Percentiles rank a stretch among this genome's conserved stretches.
Conservation (phyloP, 2,797 vertebrate species). For the Acanthiza pusilla region DNA sequence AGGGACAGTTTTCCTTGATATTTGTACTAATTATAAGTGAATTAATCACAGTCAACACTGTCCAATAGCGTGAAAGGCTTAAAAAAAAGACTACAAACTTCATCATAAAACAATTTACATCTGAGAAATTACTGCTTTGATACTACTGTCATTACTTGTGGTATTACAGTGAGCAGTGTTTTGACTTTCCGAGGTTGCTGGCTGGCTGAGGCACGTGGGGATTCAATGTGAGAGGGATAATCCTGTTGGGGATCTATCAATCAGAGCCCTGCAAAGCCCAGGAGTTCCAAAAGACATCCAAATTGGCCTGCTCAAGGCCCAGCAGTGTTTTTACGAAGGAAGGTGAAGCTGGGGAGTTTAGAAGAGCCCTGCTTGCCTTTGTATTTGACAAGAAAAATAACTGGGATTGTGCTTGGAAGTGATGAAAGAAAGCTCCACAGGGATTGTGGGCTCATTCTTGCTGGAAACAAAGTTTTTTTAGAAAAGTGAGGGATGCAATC, state of each 20-base stretch:
- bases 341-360: background rate
- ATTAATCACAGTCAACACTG: background rate
- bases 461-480: background rate
- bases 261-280: conserved; percentile 3
- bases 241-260: background rate
- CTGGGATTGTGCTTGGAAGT: conserved; percentile 10
- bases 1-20: background rate
- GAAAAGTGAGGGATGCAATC: conserved; percentile 17
- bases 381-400: conserved; percentile 32
- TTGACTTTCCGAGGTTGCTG: background rate
- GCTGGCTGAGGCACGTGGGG: background rate
- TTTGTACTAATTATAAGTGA: background rate
- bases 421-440: background rate
- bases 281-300: background rate
- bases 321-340: background rate
- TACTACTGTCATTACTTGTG: background rate
- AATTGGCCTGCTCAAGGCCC: background rate
- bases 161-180: background rate
- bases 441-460: conserved; percentile 26
- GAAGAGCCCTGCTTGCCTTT: background rate
- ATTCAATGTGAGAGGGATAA: background rate
- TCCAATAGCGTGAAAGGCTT: background rate
- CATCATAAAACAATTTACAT: background rate
- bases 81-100: background rate
- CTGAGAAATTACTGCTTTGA: background rate